Base-by-base conservation (phyloP, 2,888 invertebrate genomes). In the Nomada fabriciana region DNA sequence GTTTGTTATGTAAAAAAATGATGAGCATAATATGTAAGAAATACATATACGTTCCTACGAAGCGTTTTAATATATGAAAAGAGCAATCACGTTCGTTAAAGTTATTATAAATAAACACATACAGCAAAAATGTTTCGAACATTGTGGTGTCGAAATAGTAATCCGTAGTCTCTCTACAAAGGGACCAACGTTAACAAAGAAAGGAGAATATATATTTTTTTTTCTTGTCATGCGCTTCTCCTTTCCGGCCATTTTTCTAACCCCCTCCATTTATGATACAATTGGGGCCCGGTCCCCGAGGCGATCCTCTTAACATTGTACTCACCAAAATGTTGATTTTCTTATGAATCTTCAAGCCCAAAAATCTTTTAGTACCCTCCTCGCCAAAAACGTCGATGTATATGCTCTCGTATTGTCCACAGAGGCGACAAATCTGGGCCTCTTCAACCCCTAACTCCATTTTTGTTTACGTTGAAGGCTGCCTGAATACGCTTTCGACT, bases 321-420 rank as follows among this genome's bases (percentile, higher is more conserved):
- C 93, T 93, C 68, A 94, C 94, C 92, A 92, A 60, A 86, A 94
- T 93, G 89, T 93, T 93, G 84, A 94, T 92, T 89, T 91, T 93
- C 59, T 91, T 85, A 20, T 91, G 91, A 23, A 94, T 93, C 72
- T 93, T 94, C 47, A 90, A 76, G n/a, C 92, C 91, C 59, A 94
- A 89, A 36, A 90, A 90, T 53, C 94, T 87, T 55, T 90, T 93
- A 4, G 89, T 87, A 10, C 94, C 93, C 53, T 94, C 93, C 42
- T 93, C 93, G 25, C 93, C 92, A 65, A 94, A 93, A 25, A 94
- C 91, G 53, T 94, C 92, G 72, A 94, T 93, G 76, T 90, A 93
- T 61, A 93, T 91, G 57, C 89, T 92, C 55, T 92, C 93, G 43
- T 85, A 89, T 70, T 93, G 91, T 47, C 93, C 93, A 81, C 94